These are phyloP conservation scores for Cryptocheilus praepositus DNA, from an alignment of 2,888 invertebrate genomes.

Conservation along the genomic window DNA sequence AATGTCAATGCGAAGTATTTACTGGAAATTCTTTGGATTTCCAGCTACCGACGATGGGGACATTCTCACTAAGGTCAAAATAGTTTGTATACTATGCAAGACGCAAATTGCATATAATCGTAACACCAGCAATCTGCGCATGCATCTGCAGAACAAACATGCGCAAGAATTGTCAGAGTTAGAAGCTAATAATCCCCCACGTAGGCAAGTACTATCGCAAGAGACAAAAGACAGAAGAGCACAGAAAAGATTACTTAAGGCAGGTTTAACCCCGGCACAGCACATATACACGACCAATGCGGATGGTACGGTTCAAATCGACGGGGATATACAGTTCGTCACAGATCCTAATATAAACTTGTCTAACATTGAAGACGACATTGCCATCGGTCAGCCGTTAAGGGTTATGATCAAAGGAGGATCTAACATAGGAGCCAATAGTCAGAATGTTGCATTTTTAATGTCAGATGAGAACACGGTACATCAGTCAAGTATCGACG, in stretches of 20 bases:
- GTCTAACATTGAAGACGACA: constrained; percentile 68
- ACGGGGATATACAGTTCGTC: constrained; percentile 73
- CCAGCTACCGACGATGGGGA: constrained; percentile 76
- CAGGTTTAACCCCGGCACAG: constrained; percentile 57
- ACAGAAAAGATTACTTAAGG: constrained; percentile 66
- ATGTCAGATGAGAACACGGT: constrained; percentile 66
- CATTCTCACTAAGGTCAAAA: constrained; percentile 74
- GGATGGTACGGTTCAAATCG: constrained; percentile 73
- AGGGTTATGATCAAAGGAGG: constrained; percentile 64
- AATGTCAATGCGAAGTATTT: constrained; percentile 76
- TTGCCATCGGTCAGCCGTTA: constrained; percentile 60
- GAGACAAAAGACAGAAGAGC: constrained; percentile 69
- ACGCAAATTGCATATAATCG: constrained; percentile 76
- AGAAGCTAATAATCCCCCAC: constrained; percentile 68
- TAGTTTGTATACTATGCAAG: constrained; percentile 76
- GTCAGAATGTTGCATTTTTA: constrained; percentile 67
- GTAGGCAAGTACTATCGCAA: constrained; percentile 61
- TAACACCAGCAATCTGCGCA: constrained; percentile 76
- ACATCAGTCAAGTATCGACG: constrained; percentile 62
- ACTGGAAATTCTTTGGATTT: constrained; percentile 77
- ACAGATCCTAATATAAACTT: constrained; percentile 71
- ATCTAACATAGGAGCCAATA: constrained; percentile 42
- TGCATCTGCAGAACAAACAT: constrained; percentile 76
- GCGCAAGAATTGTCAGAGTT: constrained; percentile 69
- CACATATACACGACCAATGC: constrained; percentile 73